Conservation (phyloP, 1,140 invertebrate species). For the Vanessa tameamea region DNA sequence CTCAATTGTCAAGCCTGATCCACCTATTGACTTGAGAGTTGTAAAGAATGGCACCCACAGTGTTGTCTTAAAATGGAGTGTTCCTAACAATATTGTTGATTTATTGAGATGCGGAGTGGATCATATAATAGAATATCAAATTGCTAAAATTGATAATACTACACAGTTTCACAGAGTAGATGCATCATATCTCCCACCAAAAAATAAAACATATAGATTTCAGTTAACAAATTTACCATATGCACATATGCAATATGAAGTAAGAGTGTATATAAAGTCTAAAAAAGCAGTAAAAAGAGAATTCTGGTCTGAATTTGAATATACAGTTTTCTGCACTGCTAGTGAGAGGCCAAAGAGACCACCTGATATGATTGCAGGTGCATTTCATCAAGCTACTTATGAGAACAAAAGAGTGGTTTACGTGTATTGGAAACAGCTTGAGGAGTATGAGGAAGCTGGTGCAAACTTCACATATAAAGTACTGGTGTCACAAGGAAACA, state of each 20-base stretch:
- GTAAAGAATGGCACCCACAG: slow-evolving; percentile 81
- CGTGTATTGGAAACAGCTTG: slow-evolving; percentile 87
- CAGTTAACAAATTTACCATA: slow-evolving; percentile 83
- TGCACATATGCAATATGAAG: slow-evolving; percentile 85
- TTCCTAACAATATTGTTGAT: slow-evolving; percentile 81
- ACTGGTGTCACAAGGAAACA: slow-evolving; percentile 49
- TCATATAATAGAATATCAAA: slow-evolving; percentile 84
- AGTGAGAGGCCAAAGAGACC: slow-evolving; percentile 82
- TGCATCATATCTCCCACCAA: slow-evolving; percentile 54
- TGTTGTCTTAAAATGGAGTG: slow-evolving; percentile 82
- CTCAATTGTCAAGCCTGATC: slow-evolving; percentile 82
- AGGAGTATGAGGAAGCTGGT: slow-evolving; percentile 80
- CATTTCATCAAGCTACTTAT: slow-evolving; percentile 83
- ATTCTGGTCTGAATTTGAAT: slow-evolving; percentile 84
- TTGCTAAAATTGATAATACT: slow-evolving; percentile 81
- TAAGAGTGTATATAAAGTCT: slow-evolving; percentile 83
- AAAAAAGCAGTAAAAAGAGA: slow-evolving; percentile 77
- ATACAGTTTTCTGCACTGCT: slow-evolving; percentile 81
- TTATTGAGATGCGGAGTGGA: slow-evolving; percentile 82
- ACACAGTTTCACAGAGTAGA: slow-evolving; percentile 80
- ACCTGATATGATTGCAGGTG: slow-evolving; percentile 83
- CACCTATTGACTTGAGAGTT: slow-evolving; percentile 81
- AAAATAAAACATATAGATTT: slow-evolving; percentile 71
- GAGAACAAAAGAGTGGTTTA: slow-evolving; percentile 81
- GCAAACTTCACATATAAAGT: slow-evolving; percentile 71